Evolutionary conservation across 2,797 vertebrate genomes (phyloP), one percentile per base, ranked within the genome.

Genomic region (Centropyge bicolor): DNA sequence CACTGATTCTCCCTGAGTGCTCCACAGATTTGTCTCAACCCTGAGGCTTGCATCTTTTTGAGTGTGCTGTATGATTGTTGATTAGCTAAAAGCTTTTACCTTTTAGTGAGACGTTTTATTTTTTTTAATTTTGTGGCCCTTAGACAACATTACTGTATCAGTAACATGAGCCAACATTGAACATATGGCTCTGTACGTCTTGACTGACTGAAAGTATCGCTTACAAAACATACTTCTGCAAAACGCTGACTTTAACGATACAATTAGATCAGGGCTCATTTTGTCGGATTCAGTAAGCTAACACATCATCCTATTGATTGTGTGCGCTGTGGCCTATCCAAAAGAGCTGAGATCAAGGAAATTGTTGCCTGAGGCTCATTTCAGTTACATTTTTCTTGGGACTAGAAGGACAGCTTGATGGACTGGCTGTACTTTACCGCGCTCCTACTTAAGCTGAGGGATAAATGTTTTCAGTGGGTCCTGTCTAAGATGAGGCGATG

Each of bases 241-340:
- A 68, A 72, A 76, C 6, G 17, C 40, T 72, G 52, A 63, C 35
- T 31, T n/a, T 45, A 48, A 49, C 24, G 61, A 67, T 46, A 22
- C 54, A 75, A 41, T 80, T 66, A 62, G 12, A 77, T 68, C 10
- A 80, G 2, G 3, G 36, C n/a, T 82, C 24, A 55, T 74, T 74
- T 62, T 46, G 8, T 52, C 4, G 46, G 36, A 54, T 71, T 73
- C 65, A 63, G 19, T 60, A 31, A 4, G 27, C 27, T 31, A 66
- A 59, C 52, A 52, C 62, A 73, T 59, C 56, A 66, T 60, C 20
- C 16, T 74, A 82, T 89, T 71, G 70, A 86, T 75, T 79, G 8
- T 81, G 36, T 78, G 75, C 52, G 70, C 35, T 64, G 31, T 24
- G 62, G 48, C 59, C 38, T 68, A 49, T 70, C 70, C n/a, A 71